Percentiles rank a stretch among this genome's conserved stretches.
These are phyloP conservation scores for Altica lythri DNA, from an alignment of 2,888 invertebrate genomes.

Conservation along the genomic window DNA sequence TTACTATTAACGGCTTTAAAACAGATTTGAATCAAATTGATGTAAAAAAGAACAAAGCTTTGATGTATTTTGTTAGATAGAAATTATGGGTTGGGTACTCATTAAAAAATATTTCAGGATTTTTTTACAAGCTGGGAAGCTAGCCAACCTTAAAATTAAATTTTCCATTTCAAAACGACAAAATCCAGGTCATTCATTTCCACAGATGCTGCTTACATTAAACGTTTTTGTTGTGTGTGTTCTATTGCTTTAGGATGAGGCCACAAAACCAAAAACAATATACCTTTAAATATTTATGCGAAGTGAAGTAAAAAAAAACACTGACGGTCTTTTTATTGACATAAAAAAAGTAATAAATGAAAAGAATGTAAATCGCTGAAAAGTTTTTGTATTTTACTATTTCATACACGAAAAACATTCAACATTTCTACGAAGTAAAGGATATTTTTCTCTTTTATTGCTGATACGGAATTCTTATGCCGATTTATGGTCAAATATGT, in stretches of 20 bases:
- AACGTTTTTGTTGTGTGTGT: slow-evolving; percentile 10
- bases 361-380: slow-evolving; percentile 9
- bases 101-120: slow-evolving; percentile 8
- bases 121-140: slow-evolving; percentile 6
- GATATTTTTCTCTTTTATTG: slow-evolving; percentile 2
- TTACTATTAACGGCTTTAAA: no score
- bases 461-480: not conserved
- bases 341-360: slow-evolving; percentile 10
- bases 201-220: slow-evolving; percentile 11
- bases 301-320: slow-evolving; percentile 6
- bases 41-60: no score
- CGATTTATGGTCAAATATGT: slow-evolving; percentile 1
- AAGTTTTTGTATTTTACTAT: slow-evolving; percentile 1
- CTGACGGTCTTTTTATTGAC: slow-evolving; percentile 6
- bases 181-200: slow-evolving; percentile 15
- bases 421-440: not conserved
- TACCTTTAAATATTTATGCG: slow-evolving; percentile 20
- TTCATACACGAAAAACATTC: not conserved
- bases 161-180: slow-evolving; percentile 4
- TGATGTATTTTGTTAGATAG: no score
- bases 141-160: slow-evolving; percentile 10
- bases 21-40: no score
- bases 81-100: no score
- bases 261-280: slow-evolving; percentile 17
- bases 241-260: slow-evolving; percentile 14